phyloP scores from a whole-genome alignment of 1,140 invertebrate species.

The Drosophila neocordata region DNA sequence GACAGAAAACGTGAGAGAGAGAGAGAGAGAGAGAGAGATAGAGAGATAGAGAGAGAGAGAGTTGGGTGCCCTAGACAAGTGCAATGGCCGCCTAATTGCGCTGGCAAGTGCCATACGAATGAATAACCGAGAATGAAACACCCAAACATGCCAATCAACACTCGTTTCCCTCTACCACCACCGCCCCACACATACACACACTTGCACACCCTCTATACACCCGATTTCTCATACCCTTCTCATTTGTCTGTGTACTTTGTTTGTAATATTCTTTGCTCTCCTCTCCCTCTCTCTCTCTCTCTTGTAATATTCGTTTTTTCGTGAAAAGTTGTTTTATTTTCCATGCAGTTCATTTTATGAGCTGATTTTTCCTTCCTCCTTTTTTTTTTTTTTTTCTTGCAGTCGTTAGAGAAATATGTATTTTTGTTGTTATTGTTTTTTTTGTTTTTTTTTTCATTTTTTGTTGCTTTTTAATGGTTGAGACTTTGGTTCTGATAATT shows the following conservation, averaged over 20 bases:
- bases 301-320: constrained; percentile 12
- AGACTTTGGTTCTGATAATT: constrained; percentile 64
- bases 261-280: constrained; percentile 44
- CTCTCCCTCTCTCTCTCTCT: too few species aligned
- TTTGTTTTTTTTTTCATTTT: constrained; percentile 21
- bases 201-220: not conserved
- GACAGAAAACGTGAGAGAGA: too few species aligned
- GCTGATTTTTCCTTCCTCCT: constrained; percentile 23
- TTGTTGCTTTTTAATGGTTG: constrained; percentile 48
- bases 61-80: constrained; percentile 36
- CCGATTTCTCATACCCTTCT: not conserved
- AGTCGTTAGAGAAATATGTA: constrained; percentile 4
- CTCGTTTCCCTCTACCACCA: not conserved
- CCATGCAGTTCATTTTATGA: constrained; percentile 67
- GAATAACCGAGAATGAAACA: constrained; percentile 26
- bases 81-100: constrained; percentile 76
- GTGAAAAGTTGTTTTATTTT: constrained; percentile 69
- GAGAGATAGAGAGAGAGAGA: too few species aligned
- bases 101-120: constrained; percentile 54
- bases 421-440: constrained; percentile 17
- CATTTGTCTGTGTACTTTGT: constrained; percentile 48
- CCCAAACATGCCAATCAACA: constrained; percentile 73
- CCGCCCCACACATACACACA: not conserved
- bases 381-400: not conserved
- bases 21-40: not conserved